phyloP scores from a whole-genome alignment of 2,113 vertebrate species.

The Ochotona curzoniae region DNA sequence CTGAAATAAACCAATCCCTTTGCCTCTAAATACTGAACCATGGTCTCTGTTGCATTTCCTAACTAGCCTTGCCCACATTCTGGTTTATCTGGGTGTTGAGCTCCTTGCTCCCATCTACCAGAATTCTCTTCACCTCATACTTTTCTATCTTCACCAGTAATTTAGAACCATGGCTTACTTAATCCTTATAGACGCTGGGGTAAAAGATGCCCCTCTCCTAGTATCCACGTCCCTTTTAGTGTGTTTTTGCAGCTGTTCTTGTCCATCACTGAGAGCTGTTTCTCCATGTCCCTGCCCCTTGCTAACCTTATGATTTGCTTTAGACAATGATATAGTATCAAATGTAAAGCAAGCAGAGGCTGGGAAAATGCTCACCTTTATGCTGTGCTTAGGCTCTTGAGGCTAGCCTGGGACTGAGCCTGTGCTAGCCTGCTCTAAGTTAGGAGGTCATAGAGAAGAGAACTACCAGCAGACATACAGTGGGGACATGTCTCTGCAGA shows the following conservation, averaged over 20 bases:
- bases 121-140: not conserved
- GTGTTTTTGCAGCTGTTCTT: not conserved
- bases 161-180: not conserved
- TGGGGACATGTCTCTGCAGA: not conserved
- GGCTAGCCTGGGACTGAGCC: not conserved
- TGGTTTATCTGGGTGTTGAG: not conserved
- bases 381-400: not conserved
- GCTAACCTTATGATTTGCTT: not conserved
- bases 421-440: not conserved
- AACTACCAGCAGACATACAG: not conserved
- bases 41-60: not conserved
- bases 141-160: not conserved
- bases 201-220: not conserved
- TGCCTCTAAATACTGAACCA: not conserved
- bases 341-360: not conserved
- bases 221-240: not conserved
- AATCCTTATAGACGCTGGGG: accelerated
- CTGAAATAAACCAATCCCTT: not conserved
- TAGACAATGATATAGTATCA: not conserved
- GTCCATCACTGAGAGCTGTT: not conserved
- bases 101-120: not conserved
- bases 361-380: not conserved
- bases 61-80: not conserved
- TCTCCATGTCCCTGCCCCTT: not conserved
- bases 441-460: not conserved